These are phyloP conservation scores for Stegophylla sp. DNA, from an alignment of 2,888 invertebrate genomes.

Conservation along the genomic window DNA sequence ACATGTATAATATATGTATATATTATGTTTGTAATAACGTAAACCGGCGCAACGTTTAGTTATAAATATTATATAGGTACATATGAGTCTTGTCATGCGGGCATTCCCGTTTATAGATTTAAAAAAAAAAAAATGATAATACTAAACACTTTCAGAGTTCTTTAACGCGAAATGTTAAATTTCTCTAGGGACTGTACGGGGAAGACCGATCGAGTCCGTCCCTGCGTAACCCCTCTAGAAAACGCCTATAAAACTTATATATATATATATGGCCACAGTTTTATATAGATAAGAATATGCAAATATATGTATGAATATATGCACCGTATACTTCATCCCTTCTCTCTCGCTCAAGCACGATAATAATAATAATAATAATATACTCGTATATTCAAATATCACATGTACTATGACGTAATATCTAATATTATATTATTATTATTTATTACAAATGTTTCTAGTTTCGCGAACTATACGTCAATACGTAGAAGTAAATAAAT, in stretches of 20 bases:
- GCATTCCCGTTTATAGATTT: background rate
- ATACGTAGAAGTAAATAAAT: too few relatives aligned
- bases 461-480: too few relatives aligned
- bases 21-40: background rate
- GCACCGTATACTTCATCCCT: too few relatives aligned
- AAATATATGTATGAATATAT: too few relatives aligned
- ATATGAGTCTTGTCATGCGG: background rate
- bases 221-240: background rate
- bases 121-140: background rate
- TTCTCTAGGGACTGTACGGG: conserved; percentile 19
- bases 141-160: conserved; percentile 27
- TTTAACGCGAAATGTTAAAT: conserved; percentile 19
- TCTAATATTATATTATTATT: too few relatives aligned
- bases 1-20: background rate
- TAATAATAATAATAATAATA: background rate
- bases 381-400: too few relatives aligned
- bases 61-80: background rate
- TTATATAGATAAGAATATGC: background rate
- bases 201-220: background rate
- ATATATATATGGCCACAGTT: background rate
- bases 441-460: too few relatives aligned
- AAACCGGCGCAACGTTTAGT: too few relatives aligned
- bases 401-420: too few relatives aligned
- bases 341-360: too few relatives aligned
- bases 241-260: background rate